These are phyloP conservation scores for Burhinus oedicnemus DNA, from an alignment of 2,113 vertebrate genomes.

Conservation along the genomic window DNA sequence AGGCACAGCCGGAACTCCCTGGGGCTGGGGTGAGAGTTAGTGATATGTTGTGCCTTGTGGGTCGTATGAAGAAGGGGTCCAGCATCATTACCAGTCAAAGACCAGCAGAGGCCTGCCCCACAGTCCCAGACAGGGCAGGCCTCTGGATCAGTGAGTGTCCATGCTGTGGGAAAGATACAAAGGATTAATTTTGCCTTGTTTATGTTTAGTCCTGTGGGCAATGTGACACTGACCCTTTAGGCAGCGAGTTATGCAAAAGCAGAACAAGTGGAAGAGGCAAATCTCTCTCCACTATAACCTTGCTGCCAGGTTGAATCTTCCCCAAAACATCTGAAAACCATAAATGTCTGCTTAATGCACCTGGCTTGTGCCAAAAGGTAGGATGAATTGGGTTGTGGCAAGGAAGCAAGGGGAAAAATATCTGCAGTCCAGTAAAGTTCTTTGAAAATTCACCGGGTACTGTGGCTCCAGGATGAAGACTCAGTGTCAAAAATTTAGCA, in stretches of 20 bases:
- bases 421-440: neutral
- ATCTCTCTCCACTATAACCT: neutral
- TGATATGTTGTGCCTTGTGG: neutral
- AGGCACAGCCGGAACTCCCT: neutral
- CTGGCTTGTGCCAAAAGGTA: neutral
- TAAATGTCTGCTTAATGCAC: neutral
- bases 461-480: neutral
- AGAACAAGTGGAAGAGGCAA: neutral
- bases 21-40: neutral
- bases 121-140: neutral
- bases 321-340: neutral
- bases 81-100: neutral
- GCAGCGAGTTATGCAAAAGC: neutral
- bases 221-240: neutral
- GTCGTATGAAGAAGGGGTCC: neutral
- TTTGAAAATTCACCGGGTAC: neutral
- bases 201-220: neutral
- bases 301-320: neutral
- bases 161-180: neutral
- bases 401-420: neutral
- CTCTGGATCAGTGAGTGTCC: neutral
- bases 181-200: neutral
- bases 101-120: no score
- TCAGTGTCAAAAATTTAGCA: neutral
- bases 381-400: neutral